Evolutionary conservation across 2,888 invertebrate genomes (phyloP), one percentile per base, ranked within the genome.

Genomic region (Cyaniris semiargus): DNA sequence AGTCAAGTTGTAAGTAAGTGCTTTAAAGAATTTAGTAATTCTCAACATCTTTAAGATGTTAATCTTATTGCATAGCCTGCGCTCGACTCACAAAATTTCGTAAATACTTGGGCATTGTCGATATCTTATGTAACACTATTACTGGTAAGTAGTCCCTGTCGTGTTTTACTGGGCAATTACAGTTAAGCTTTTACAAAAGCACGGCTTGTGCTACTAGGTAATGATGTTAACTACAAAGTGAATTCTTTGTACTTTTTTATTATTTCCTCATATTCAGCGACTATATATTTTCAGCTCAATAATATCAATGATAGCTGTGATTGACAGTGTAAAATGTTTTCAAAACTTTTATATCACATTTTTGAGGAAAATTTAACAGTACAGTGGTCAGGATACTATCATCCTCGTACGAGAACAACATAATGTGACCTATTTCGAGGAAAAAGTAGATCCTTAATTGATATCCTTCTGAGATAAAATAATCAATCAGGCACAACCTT

Each of bases 71-170:
- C 44, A 74, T 18, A 74, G 48, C 27, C 23, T 48, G 23, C 44
- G 6, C 18, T 13, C 53, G 3, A 13, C 3, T 23, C 27, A 27
- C 74, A 74, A 53, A 27, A 77, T 80, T 80, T 80, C 80, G 80
- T 77, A 80, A 80, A 80, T 79, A 77, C 56, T 70, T 75, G 53
- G 44, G 60, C 58, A 38, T 31, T 74, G 78, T 78, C 78, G 76
- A 78, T 76, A 74, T 48, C 27, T 74, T 74, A 74, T 27, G 74
- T 74, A 74, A 74, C 18, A 48, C 44, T 72, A 23, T 23, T 53
- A 66, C 66, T 66, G 18, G 66, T 66, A 66, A 66, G 66, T 66
- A 66, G 66, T 27, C 15, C 48, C 27, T 74, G 74, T 18, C 48
- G 38, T 53, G 53, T 21, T 74, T 21, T 15, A 66, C 48, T n/a